These are phyloP conservation scores for Apteryx mantelli DNA, from an alignment of 2,113 vertebrate species.

Conservation along the genomic window DNA sequence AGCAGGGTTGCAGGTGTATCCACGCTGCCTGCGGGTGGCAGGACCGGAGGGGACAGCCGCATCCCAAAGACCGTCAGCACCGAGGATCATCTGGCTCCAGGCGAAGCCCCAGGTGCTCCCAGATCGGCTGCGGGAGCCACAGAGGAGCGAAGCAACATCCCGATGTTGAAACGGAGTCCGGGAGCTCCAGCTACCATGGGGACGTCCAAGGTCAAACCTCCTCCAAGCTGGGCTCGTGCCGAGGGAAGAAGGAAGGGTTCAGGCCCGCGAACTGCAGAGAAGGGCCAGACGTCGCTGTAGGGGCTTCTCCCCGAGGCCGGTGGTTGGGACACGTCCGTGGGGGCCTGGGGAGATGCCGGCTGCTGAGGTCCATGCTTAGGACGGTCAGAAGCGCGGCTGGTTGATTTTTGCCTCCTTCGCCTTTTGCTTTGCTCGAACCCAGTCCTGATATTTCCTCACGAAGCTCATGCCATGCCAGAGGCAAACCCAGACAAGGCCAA, in stretches of 20 bases:
- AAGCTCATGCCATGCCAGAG: no score
- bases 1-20: not conserved
- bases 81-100: not conserved
- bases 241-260: fast-evolving
- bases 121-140: no score
- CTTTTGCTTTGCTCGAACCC: no score
- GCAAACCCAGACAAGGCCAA: no score
- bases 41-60: not conserved
- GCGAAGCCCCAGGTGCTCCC: not conserved
- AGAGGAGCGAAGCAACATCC: not conserved
- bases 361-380: fast-evolving
- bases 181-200: no score
- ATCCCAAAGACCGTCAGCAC: no score
- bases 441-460: no score
- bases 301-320: not conserved
- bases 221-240: fast-evolving
- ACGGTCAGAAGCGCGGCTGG: fast-evolving
- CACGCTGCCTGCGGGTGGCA: no score
- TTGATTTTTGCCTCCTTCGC: not conserved
- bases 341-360: fast-evolving
- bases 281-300: fast-evolving
- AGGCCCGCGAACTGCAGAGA: not conserved
- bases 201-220: not conserved
- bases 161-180: no score
- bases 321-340: fast-evolving